phyloP scores from a whole-genome alignment of 2,888 invertebrate genomes.

The Epiblema foenella region DNA sequence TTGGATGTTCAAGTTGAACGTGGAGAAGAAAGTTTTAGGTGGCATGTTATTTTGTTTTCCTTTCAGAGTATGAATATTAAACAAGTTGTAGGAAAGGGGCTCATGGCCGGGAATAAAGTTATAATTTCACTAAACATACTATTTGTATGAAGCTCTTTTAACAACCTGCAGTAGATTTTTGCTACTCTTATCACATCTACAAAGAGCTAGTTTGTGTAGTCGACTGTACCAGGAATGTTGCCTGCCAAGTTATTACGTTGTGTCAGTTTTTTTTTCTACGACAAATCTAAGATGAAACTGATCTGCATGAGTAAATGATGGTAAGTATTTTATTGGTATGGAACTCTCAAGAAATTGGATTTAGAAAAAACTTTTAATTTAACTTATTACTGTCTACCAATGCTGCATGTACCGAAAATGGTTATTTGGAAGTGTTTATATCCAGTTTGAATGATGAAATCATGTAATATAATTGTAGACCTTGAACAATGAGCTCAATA shows the following conservation, averaged over 20 bases:
- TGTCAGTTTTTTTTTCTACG: too few species aligned
- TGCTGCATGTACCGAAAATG: too few species aligned
- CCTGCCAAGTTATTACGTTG: too few species aligned
- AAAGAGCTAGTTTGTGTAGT: not conserved
- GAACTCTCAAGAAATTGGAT: too few species aligned
- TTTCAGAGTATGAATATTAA: not conserved
- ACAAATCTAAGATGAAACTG: too few species aligned
- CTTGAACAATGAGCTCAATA: not conserved
- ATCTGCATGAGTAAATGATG: too few species aligned
- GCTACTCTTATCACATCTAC: not conserved
- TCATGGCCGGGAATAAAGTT: not conserved
- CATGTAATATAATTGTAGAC: not conserved
- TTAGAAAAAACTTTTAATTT: too few species aligned
- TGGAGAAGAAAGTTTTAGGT: conserved; percentile 11
- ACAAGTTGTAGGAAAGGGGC: not conserved
- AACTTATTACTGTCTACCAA: too few species aligned
- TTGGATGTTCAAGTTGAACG: conserved; percentile 27
- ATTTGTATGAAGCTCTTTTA: too few species aligned
- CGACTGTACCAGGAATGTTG: too few species aligned
- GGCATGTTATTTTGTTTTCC: conserved; percentile 17
- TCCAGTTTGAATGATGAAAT: not conserved
- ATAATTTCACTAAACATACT: not conserved
- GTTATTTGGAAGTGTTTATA: too few species aligned
- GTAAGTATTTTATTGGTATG: too few species aligned
- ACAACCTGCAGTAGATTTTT: not conserved